Evolutionary conservation across 2,797 vertebrate species (phyloP).

Genomic region (Austrolebias charrua): DNA sequence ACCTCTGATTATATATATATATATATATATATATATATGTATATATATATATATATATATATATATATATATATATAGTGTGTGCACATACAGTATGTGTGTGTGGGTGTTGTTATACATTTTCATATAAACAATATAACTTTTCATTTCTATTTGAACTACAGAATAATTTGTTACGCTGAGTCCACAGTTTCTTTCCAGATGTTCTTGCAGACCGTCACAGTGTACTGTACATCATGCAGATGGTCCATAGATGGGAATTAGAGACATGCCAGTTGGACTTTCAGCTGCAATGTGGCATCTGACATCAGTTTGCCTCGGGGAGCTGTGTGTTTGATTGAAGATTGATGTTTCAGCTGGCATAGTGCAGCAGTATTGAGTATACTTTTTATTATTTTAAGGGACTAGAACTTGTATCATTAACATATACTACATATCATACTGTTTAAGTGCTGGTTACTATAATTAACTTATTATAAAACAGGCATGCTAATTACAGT

Average conservation of each 20-base stretch:
- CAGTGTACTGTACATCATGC: not conserved
- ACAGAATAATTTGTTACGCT: too few species aligned
- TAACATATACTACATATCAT: not conserved
- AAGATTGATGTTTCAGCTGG: not conserved
- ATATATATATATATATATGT: too few species aligned
- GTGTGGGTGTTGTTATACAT: too few species aligned
- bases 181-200: not conserved
- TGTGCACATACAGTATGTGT: too few species aligned
- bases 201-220: not conserved
- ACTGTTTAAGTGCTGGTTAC: not conserved
- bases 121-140: too few species aligned
- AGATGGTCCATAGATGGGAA: not conserved
- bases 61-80: too few species aligned
- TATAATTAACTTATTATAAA: not conserved
- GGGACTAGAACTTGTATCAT: not conserved
- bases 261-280: not conserved
- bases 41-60: too few species aligned
- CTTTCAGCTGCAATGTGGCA: not conserved
- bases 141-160: too few species aligned
- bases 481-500: too few species aligned
- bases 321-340: not conserved
- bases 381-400: not conserved
- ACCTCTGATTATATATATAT: too few species aligned
- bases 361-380: not conserved
- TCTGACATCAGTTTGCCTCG: not conserved